phyloP scores from a whole-genome alignment of 1,140 invertebrate species.

The Campoletis sonorensis region DNA sequence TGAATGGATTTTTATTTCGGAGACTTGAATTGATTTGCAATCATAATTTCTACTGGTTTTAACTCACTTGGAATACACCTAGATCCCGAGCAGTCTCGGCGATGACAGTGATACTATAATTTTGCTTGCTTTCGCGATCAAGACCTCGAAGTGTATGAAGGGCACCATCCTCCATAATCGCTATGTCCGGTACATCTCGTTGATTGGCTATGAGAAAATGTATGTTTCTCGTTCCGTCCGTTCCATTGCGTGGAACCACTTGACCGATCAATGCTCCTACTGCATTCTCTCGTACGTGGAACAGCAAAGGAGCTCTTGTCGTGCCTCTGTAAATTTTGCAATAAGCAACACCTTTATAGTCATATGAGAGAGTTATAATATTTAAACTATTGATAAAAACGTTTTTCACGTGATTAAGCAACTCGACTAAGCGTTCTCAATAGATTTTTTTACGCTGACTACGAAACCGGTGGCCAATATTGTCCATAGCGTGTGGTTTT shows the following conservation, averaged over 20 bases:
- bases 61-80: conserved; percentile 82
- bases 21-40: too few species aligned
- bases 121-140: conserved; percentile 85
- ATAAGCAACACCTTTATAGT: neutral
- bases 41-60: neutral
- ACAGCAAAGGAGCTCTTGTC: conserved; percentile 82
- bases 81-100: conserved; percentile 84
- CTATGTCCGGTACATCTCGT: conserved; percentile 86
- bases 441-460: too few species aligned
- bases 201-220: conserved; percentile 88
- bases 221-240: conserved; percentile 70
- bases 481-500: too few species aligned
- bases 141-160: conserved; percentile 85
- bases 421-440: too few species aligned
- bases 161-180: conserved; percentile 86
- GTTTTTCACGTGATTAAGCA: too few species aligned
- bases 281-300: conserved; percentile 87
- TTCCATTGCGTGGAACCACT: conserved; percentile 80
- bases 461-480: too few species aligned
- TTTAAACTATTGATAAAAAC: too few species aligned
- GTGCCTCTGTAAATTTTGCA: conserved; percentile 78
- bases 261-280: conserved; percentile 86
- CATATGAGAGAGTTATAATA: too few species aligned
- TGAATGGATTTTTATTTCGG: too few species aligned
- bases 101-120: conserved; percentile 88